phyloP scores from a whole-genome alignment of 2,113 vertebrate genomes.

The Dromas ardeola region DNA sequence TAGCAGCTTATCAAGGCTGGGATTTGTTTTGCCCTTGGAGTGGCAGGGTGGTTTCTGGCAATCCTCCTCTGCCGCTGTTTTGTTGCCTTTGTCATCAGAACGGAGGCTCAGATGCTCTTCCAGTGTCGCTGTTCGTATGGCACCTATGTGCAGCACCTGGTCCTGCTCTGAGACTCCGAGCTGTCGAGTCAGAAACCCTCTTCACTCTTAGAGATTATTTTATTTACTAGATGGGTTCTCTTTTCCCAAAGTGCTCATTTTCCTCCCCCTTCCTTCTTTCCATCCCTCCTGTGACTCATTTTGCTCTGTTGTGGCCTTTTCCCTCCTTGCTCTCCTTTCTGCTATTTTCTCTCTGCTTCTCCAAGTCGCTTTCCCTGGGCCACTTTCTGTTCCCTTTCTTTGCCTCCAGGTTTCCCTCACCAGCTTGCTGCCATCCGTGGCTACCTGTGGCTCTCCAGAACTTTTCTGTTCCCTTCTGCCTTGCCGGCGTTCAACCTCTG shows the following conservation, averaged over 20 bases:
- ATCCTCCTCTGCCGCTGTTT: neutral
- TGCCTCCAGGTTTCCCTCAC: neutral
- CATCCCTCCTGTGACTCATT: neutral
- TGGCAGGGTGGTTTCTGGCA: neutral
- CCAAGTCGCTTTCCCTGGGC: neutral
- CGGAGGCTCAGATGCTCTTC: neutral
- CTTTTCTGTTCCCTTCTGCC: neutral
- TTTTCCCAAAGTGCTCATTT: neutral
- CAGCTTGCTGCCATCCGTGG: rapidly evolving
- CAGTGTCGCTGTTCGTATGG: rapidly evolving
- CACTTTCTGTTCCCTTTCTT: neutral
- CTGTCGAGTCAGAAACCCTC: neutral
- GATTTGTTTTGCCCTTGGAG: neutral
- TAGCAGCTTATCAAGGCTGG: neutral
- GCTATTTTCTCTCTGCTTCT: neutral
- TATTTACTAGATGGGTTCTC: neutral
- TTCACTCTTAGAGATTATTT: neutral
- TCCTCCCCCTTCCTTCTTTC: neutral
- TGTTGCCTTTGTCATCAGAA: neutral
- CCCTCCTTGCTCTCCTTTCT: neutral
- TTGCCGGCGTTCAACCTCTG: neutral
- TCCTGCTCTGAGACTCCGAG: neutral
- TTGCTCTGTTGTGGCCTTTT: neutral
- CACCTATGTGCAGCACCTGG: rapidly evolving
- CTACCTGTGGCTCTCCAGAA: neutral